Evolutionary conservation across 2,888 invertebrate genomes (phyloP).

Genomic region (Chymomyza amoena): DNA sequence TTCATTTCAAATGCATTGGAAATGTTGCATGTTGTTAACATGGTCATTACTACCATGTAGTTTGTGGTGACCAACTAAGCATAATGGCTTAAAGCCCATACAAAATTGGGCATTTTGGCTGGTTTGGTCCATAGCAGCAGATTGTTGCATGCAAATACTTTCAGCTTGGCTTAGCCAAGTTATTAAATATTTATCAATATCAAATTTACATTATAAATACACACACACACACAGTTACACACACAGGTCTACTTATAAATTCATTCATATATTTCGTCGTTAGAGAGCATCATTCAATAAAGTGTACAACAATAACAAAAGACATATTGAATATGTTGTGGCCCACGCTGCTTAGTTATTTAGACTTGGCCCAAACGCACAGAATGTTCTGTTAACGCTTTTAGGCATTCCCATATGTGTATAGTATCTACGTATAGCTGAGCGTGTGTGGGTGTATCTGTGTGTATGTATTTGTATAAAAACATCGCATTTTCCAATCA

Average conservation of each 20-base stretch:
- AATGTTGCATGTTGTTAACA: background rate
- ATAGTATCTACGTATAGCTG: background rate
- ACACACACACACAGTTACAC: constrained; percentile 36
- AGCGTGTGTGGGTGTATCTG: constrained; percentile 1
- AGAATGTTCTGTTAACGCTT: constrained; percentile 13
- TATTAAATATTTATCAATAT: constrained; percentile 45
- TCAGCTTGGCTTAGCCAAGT: background rate
- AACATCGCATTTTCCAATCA: constrained; percentile 67
- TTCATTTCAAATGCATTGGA: background rate
- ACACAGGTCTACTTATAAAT: constrained; percentile 17
- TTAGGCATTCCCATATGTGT: constrained; percentile 5
- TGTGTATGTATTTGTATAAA: constrained; percentile 13
- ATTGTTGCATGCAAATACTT: background rate
- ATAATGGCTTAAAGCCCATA: background rate
- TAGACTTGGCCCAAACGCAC: constrained; percentile 9
- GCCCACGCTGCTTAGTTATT: constrained; percentile 27
- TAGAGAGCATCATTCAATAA: background rate
- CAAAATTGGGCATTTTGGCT: background rate
- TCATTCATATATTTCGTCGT: background rate
- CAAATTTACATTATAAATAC: constrained; percentile 24
- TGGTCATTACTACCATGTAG: background rate
- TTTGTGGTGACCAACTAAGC: background rate
- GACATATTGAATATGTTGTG: constrained; percentile 54
- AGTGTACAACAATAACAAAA: constrained; percentile 10
- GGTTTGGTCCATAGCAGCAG: background rate